Base-by-base conservation (phyloP, 2,888 invertebrate species). In the Drosophila emarginata region DNA sequence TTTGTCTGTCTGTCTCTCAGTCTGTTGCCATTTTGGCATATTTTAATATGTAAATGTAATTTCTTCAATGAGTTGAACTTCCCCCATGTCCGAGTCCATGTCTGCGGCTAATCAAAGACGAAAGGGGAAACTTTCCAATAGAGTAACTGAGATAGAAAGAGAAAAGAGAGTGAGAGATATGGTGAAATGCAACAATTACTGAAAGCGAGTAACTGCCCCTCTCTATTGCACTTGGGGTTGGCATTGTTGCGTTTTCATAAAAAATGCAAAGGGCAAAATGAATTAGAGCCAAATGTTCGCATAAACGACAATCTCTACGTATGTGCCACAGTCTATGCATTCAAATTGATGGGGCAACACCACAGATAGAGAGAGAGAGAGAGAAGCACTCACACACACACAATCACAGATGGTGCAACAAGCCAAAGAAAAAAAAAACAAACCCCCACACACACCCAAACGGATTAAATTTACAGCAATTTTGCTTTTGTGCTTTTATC, bases 31-130 rank as follows among this genome's bases (percentile, higher is more conserved):
- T 71, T 74, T 75, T 80, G 80, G 83, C 86, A 84, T 84, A 87
- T 84, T 87, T 84, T 84, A 84, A 87, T 87, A 84, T 84, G 86
- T 85, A 84, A 84, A 87, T 84, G 83, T 80, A 84, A 84, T 84
- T 87, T 84, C 86, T 85, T 80, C 87, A 84, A 86, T 86, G 84
- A 86, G 81, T 79, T 70, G 75, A 58, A 45, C 18, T 45, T 45
- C 64, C 72, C 54, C 71, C 72, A 72, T 65, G 60, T 56, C 65
- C 39, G 57, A 39, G 56, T 32, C 32, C 51, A 36, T 80, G 78
- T 78, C 68, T 77, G 79, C 64, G 60, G 84, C 87, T 80, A 86
- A 84, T 86, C 87, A 86, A 83, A 83, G 76, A 77, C 84, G 77
- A 82, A 80, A 75, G 77, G 68, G 67, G 32, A 32, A 11, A 57